phyloP scores from a whole-genome alignment of 1,140 invertebrate genomes.

The Stegodyphus mimosarum region DNA sequence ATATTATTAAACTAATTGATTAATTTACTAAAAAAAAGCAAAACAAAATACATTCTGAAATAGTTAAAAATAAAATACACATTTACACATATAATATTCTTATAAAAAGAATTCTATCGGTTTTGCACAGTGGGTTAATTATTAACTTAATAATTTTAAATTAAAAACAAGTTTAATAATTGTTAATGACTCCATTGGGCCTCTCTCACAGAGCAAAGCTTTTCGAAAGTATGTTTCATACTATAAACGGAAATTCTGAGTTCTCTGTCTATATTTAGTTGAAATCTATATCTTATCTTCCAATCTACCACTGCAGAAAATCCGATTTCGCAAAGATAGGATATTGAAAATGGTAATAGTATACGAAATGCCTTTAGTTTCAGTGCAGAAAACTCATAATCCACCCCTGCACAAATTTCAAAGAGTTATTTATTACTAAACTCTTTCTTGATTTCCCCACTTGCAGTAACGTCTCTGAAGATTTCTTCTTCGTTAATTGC shows the following conservation, averaged over 20 bases:
- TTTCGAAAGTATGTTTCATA: background rate
- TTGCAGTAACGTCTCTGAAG: no score
- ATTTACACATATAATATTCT: no score
- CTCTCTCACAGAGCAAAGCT: background rate
- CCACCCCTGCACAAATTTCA: background rate
- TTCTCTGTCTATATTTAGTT: background rate
- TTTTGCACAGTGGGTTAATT: background rate
- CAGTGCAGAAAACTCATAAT: background rate
- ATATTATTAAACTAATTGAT: no score
- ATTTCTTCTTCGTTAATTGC: no score
- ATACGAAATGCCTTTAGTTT: background rate
- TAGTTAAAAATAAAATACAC: no score
- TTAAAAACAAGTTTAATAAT: background rate
- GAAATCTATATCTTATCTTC: background rate
- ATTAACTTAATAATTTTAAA: background rate
- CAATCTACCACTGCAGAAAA: background rate
- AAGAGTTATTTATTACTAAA: background rate
- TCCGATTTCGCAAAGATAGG: background rate
- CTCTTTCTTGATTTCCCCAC: background rate
- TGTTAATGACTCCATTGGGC: background rate
- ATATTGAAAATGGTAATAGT: background rate
- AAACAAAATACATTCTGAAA: no score
- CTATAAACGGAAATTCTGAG: background rate
- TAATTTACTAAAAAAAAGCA: no score
- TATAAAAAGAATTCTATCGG: no score